Conservation (phyloP, 2,888 invertebrate species). For the Watsonalla cultraria region DNA sequence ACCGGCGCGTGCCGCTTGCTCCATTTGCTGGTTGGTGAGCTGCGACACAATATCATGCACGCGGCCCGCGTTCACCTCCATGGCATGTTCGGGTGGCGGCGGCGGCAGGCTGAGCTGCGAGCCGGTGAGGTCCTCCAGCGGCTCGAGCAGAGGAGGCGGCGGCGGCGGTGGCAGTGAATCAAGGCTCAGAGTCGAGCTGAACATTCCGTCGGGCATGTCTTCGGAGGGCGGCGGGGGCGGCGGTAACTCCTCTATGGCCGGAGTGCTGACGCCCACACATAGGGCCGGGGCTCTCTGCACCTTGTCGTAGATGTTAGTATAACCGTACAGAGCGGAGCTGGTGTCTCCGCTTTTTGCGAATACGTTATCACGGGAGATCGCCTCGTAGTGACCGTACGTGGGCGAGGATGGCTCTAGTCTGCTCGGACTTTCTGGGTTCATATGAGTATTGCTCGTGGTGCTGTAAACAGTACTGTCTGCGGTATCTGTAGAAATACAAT, state of each 20-base stretch:
- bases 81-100: conserved; percentile 80
- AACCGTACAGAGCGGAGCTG: conserved; percentile 59
- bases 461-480: conserved; percentile 40
- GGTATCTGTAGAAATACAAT: conserved; percentile 35
- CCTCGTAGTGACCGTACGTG: conserved; percentile 56
- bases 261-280: conserved; percentile 19
- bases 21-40: conserved; percentile 58
- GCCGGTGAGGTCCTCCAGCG: conserved; percentile 81
- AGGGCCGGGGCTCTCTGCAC: conserved; percentile 37
- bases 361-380: conserved; percentile 42
- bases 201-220: conserved; percentile 72
- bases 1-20: conserved; percentile 54
- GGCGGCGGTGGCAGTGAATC: conserved; percentile 91
- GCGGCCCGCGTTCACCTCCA: conserved; percentile 51
- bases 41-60: conserved; percentile 67
- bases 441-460: conserved; percentile 27
- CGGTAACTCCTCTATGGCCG: conserved; percentile 68
- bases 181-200: conserved; percentile 86
- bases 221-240: conserved; percentile 86
- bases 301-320: conserved; percentile 73
- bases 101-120: conserved; percentile 88
- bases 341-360: conserved; percentile 51
- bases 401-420: conserved; percentile 42
- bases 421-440: conserved; percentile 35
- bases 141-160: conserved; percentile 83